These are phyloP conservation scores for Epinephelus moara DNA, from an alignment of 2,113 vertebrate species.

Conservation along the genomic window DNA sequence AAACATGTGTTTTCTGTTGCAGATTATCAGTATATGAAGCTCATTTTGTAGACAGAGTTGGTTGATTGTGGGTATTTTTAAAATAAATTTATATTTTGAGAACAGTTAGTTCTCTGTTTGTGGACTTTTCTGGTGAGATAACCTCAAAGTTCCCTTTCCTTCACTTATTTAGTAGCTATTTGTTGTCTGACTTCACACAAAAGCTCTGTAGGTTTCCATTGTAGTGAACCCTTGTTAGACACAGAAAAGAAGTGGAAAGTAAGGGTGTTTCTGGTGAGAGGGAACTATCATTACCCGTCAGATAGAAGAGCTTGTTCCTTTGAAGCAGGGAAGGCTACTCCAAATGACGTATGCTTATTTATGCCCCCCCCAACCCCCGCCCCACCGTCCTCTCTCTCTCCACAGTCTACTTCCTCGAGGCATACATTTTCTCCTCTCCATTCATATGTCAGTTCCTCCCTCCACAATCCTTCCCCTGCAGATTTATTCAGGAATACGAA, in stretches of 20 bases:
- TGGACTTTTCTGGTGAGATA: not conserved
- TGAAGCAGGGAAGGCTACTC: constrained; percentile 49
- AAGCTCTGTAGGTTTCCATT: constrained; percentile 23
- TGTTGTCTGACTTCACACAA: constrained; percentile 28
- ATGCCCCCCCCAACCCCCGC: constrained; percentile 31
- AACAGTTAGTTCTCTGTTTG: not conserved
- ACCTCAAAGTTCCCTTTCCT: constrained; percentile 9
- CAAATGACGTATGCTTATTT: constrained; percentile 60
- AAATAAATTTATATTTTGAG: not conserved
- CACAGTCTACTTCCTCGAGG: constrained; percentile 46
- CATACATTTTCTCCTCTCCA: constrained; percentile 62
- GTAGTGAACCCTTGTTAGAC: constrained; percentile 27
- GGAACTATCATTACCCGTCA: constrained; percentile 49
- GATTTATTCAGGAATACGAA: constrained; percentile 70
- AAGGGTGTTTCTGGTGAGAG: constrained; percentile 27
- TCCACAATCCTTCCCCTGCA: constrained; percentile 53
- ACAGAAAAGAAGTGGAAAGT: constrained; percentile 23
- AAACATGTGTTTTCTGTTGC: not conserved
- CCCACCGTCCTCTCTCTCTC: constrained; percentile 6
- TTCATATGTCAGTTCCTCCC: constrained; percentile 64
- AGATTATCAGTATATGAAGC: not conserved
- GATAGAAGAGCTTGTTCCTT: constrained; percentile 49
- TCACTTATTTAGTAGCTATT: constrained; percentile 3
- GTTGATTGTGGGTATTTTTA: not conserved
- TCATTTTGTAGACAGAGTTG: not conserved